Evolutionary conservation across 1,140 invertebrate genomes (phyloP).

Genomic region (Caenorhabditis briggsae): DNA sequence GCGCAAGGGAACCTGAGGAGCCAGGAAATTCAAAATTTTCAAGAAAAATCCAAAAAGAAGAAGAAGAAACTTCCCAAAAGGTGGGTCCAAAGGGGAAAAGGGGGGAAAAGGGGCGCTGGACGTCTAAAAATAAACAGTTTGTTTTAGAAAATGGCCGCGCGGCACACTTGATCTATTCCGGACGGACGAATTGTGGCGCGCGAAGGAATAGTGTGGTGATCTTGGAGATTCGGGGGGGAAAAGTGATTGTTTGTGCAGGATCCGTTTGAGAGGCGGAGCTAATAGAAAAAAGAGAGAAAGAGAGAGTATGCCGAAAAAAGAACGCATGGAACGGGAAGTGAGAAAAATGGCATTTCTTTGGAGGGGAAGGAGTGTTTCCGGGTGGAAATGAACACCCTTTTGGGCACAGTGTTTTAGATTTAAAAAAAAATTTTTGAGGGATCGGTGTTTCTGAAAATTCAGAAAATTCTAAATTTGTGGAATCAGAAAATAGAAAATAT

Average conservation of each 20-base stretch:
- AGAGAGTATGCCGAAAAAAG: conserved; percentile 17
- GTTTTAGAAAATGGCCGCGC: not conserved
- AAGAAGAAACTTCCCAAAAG: too few relatives aligned
- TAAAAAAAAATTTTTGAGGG: too few relatives aligned
- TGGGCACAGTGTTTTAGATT: not conserved
- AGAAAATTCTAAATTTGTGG: too few relatives aligned
- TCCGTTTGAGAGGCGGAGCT: not conserved
- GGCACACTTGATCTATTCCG: conserved; percentile 52
- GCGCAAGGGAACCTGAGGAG: too few relatives aligned
- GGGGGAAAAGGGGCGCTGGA: too few relatives aligned
- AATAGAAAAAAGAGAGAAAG: not conserved
- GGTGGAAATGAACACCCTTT: not conserved
- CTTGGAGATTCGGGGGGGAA: not conserved
- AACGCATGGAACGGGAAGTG: conserved; percentile 35
- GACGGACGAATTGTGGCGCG: not conserved
- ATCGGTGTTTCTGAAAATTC: too few relatives aligned
- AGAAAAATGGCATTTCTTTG: conserved; percentile 21
- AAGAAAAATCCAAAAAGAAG: too few relatives aligned
- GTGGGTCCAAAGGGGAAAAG: not conserved
- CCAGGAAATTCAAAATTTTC: too few relatives aligned
- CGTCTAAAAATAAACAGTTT: conserved; percentile 41
- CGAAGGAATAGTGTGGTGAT: not conserved
- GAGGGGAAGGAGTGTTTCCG: not conserved
- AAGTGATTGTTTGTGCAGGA: not conserved
- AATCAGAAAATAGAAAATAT: too few relatives aligned